Conservation (phyloP, 2,888 invertebrate species). For the Entomobrya proxima region DNA sequence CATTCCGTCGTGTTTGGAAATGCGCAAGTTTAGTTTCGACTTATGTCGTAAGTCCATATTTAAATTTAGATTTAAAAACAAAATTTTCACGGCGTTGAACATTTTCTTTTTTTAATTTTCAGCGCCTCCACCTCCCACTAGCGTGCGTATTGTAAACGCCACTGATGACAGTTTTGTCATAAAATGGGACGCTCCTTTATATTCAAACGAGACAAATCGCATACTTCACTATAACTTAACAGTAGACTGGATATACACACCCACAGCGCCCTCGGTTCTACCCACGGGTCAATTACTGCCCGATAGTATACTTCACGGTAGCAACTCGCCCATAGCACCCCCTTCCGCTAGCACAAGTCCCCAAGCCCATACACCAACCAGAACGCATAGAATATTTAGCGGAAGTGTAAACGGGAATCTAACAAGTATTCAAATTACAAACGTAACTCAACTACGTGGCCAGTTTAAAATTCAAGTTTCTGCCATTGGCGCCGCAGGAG, state of each 20-base stretch:
- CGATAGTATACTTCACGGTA: no score
- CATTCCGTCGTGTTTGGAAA: conserved; percentile 65
- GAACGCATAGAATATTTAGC: conserved; percentile 29
- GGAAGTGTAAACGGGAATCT: conserved; percentile 54
- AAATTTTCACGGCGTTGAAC: not conserved
- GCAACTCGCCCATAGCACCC: not conserved
- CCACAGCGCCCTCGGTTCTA: not conserved
- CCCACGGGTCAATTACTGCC: not conserved
- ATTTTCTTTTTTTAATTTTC: not conserved
- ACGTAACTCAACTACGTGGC: conserved; percentile 39
- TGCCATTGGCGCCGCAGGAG: conserved; percentile 63
- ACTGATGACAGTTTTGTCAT: conserved; percentile 53
- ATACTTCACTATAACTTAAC: conserved; percentile 63
- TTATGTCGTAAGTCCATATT: conserved; percentile 67
- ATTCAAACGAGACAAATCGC: conserved; percentile 41
- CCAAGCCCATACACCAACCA: not conserved
- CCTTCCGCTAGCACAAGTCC: not conserved
- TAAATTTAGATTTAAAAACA: not conserved
- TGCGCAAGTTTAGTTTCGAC: conserved; percentile 59
- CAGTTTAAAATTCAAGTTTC: conserved; percentile 60
- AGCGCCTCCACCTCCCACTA: conserved; percentile 69
- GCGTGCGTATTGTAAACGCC: conserved; percentile 50
- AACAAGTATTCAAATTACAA: conserved; percentile 51
- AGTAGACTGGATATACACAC: conserved; percentile 39
- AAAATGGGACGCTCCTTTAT: conserved; percentile 64